Evolutionary conservation across 2,888 invertebrate genomes (phyloP).

Genomic region (Eupelmus urozonus): DNA sequence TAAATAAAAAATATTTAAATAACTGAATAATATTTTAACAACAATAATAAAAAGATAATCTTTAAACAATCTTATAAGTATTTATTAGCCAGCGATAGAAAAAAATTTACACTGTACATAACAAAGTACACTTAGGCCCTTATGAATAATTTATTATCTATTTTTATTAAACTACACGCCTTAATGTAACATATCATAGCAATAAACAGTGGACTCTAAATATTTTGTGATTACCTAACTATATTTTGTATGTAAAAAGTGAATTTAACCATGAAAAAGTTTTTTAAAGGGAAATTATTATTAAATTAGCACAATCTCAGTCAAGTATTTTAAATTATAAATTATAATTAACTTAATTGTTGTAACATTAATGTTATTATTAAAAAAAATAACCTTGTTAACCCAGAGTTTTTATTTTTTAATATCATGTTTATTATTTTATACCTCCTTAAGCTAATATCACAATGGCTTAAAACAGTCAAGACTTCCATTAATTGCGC

Average conservation of each 20-base stretch:
- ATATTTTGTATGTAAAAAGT: constrained; percentile 19
- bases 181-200: constrained; percentile 49
- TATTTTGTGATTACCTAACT: constrained; percentile 15
- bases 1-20: too few species aligned
- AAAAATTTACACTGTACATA: constrained; percentile 65
- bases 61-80: constrained; percentile 57
- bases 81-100: constrained; percentile 57
- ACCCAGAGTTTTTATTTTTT: constrained; percentile 59
- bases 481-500: constrained; percentile 72
- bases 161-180: constrained; percentile 34
- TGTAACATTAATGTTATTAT: constrained; percentile 50
- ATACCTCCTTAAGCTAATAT: constrained; percentile 73
- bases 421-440: constrained; percentile 55
- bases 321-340: constrained; percentile 53
- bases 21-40: too few species aligned
- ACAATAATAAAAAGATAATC: too few species aligned
- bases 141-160: constrained; percentile 28
- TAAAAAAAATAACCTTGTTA: constrained; percentile 66
- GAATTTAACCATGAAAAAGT: neutral
- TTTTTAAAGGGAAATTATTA: constrained; percentile 34
- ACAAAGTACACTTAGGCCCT: constrained; percentile 63
- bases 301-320: constrained; percentile 60
- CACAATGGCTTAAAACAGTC: constrained; percentile 75
- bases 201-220: constrained; percentile 20
- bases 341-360: constrained; percentile 47